Conservation (phyloP, 1,140 invertebrate genomes). For the Drosophila pectinifera region DNA sequence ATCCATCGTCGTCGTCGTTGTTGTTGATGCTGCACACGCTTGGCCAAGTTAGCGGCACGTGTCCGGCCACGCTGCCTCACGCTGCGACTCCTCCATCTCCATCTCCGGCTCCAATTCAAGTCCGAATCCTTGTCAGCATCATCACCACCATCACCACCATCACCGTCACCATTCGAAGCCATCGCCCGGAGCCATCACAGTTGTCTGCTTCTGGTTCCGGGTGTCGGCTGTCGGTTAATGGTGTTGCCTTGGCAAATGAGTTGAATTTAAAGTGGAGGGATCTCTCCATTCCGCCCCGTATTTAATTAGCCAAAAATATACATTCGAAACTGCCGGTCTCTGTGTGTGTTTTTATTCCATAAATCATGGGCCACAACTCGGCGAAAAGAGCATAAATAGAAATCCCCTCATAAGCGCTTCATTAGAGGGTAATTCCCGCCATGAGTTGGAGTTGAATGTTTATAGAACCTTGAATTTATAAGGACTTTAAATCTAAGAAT, state of each 20-base stretch:
- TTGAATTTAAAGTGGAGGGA: conserved; percentile 65
- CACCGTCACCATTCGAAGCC: conserved; percentile 26
- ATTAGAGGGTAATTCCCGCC: conserved; percentile 6
- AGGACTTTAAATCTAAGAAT: background rate
- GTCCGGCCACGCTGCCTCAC: conserved; percentile 66
- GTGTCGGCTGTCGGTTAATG: conserved; percentile 40
- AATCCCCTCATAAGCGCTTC: conserved; percentile 18
- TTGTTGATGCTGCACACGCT: conserved; percentile 78
- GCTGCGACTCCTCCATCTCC: conserved; percentile 59
- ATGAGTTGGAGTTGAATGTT: background rate
- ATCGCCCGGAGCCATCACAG: conserved; percentile 56
- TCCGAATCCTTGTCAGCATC: conserved; percentile 18
- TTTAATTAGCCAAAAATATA: conserved; percentile 69
- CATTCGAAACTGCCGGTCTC: background rate
- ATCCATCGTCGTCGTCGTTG: conserved; percentile 50
- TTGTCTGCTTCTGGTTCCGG: conserved; percentile 54
- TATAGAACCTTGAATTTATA: too few relatives aligned
- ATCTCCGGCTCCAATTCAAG: conserved; percentile 3
- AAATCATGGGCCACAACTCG: conserved; percentile 49
- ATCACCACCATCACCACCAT: conserved; percentile 6
- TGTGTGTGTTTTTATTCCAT: conserved; percentile 32
- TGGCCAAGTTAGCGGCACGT: conserved; percentile 75
- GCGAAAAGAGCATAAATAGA: background rate
- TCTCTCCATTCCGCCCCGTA: conserved; percentile 45
- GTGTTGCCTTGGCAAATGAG: conserved; percentile 46